These are phyloP conservation scores for Altica lythri DNA, from an alignment of 2,888 invertebrate species.

Conservation along the genomic window DNA sequence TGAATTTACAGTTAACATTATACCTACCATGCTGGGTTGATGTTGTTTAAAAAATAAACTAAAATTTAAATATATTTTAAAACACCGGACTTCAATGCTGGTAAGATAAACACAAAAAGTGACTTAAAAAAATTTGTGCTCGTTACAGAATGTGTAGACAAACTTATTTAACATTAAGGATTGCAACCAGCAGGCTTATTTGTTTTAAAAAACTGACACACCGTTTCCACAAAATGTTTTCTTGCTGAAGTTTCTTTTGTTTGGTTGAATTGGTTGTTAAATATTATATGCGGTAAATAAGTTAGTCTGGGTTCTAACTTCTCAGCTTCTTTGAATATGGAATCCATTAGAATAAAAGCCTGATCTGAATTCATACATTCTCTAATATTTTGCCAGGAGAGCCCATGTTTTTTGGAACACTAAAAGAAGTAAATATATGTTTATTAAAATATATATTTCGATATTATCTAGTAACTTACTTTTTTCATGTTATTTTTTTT, in stretches of 20 bases:
- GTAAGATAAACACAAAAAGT: no score
- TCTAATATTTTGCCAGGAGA: constrained; percentile 29
- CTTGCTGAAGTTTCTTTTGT: constrained; percentile 1
- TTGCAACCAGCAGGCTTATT: constrained; percentile 18
- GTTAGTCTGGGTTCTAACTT: constrained; percentile 6
- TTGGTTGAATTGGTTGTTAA: constrained; percentile 13
- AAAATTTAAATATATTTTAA: no score
- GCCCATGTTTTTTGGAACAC: constrained; percentile 31
- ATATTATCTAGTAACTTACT: constrained; percentile 20
- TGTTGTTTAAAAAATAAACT: no score
- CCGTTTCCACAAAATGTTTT: constrained; percentile 11
- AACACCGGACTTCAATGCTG: no score
- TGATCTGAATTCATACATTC: constrained; percentile 21
- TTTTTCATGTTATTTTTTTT: constrained; percentile 20
- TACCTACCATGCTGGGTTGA: no score
- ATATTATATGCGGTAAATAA: constrained; percentile 17
- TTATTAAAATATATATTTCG: not conserved
- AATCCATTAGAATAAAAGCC: not conserved
- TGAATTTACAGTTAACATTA: no score
- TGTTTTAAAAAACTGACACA: constrained; percentile 7
- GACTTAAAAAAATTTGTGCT: not conserved
- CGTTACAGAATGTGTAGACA: not conserved
- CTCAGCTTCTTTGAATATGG: constrained; percentile 6
- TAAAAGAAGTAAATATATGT: constrained; percentile 21
- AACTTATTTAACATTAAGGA: no score